phyloP scores from a whole-genome alignment of 2,113 vertebrate species.

The Struthio camelus region DNA sequence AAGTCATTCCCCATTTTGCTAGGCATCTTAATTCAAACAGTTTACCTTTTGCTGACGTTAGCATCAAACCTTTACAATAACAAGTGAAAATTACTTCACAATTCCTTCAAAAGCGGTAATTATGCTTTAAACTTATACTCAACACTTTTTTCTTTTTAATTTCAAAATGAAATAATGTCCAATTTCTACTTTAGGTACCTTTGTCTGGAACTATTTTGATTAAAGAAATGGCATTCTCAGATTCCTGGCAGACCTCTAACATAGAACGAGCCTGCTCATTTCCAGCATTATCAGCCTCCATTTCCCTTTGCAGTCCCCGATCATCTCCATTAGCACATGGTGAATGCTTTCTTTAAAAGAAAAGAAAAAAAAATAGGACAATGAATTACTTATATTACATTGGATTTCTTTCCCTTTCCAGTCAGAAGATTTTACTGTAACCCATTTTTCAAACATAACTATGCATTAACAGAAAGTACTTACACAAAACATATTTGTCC shows the following conservation, averaged over 20 bases:
- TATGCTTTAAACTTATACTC: neutral
- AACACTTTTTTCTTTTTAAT: neutral
- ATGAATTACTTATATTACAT: neutral
- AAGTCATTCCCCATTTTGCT: neutral
- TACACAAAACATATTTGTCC: conserved; percentile 30
- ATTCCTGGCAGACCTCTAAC: neutral
- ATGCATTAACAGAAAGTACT: conserved; percentile 36
- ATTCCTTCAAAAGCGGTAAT: neutral
- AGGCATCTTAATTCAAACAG: neutral
- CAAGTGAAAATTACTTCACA: neutral
- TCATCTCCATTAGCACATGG: neutral
- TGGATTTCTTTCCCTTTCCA: neutral
- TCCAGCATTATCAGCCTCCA: conserved; percentile 17
- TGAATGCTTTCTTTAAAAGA: conserved; percentile 16
- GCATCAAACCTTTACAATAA: neutral
- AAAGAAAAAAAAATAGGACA: conserved; percentile 15
- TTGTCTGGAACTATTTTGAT: neutral
- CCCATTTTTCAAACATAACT: neutral
- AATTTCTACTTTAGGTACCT: conserved; percentile 41
- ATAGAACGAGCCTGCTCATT: neutral
- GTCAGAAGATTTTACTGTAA: neutral
- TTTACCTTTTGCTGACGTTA: neutral
- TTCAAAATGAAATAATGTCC: neutral
- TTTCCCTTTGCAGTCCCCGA: neutral
- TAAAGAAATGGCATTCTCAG: neutral